Base-by-base conservation (phyloP, 1,140 invertebrate species). In the Brachionus sp. region DNA sequence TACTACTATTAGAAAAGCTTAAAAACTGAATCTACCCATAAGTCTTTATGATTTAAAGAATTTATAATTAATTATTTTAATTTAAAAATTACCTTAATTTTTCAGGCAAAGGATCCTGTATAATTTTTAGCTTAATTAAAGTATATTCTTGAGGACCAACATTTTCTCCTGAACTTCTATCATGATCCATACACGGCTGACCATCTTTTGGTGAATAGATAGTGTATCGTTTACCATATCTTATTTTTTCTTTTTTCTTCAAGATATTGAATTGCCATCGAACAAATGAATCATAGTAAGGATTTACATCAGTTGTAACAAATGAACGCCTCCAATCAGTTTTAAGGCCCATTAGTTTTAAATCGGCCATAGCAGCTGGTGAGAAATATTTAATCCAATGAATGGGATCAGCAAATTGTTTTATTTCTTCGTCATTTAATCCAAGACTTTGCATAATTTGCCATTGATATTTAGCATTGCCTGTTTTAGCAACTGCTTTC, bases 171-270 rank as follows among this genome's bases (percentile, higher is more conserved):
- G 92, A 91, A 33, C 93, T 92, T 85, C 98, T 91, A 89, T 99
- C 98, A 88, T 99, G 98, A 89, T 99, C 98, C 98, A 99, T 99
- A 88, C 98, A 99, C 2, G 98, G 97, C 88, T 99, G 98, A 39
- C 93, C 93, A 90, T 99, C 97, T 86, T 94, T 92, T 1, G 97
- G 96, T 0, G 97, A 98, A 89, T 93, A 99, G 84, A 99, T 95
- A 10, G 96, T 97, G 86, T 98, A 95, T 78, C 98, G 91, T 90
- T 99, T 99, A 33, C 98, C 98, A 91, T 95, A 99, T 88, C 95
- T 92, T 39, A 98, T 92, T 89, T 96, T 97, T 83, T 95, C 94
- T 83, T 92, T 91, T 82, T 93, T 92, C 87, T 94, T 95, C n/a
- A 99, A 89, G 84, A 93, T 92, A 82, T 93, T 88, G 88, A 96